These are phyloP conservation scores for Mergus octosetaceus DNA, from an alignment of 2,797 vertebrate genomes.

Conservation along the genomic window DNA sequence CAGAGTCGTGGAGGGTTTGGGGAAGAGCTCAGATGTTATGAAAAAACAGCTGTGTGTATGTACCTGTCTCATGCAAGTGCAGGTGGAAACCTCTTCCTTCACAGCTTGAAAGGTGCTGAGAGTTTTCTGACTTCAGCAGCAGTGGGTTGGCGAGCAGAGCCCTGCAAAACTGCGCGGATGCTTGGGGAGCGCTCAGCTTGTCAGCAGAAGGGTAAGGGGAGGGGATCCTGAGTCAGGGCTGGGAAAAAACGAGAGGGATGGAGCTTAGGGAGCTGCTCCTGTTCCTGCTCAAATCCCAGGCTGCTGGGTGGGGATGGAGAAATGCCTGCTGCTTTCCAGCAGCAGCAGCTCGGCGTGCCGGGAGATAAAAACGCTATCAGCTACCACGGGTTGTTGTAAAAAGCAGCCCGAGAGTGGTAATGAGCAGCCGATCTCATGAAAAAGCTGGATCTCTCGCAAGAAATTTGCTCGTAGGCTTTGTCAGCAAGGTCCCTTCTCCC, in stretches of 20 bases:
- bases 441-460: not conserved
- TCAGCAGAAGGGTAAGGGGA: fast-evolving
- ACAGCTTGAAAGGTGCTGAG: not conserved
- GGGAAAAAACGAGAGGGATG: not conserved
- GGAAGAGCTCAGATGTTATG: not conserved
- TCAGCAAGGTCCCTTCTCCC: not conserved
- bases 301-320: not conserved
- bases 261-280: not conserved
- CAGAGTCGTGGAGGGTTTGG: not conserved
- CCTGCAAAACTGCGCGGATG: fast-evolving
- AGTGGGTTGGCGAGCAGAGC: not conserved
- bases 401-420: not conserved
- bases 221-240: not conserved
- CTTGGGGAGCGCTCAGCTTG: not conserved
- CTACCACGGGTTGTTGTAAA: not conserved
- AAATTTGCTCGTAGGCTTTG: not conserved
- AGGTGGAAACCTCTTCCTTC: not conserved
- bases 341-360: not conserved
- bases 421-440: not conserved
- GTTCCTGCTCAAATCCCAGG: not conserved
- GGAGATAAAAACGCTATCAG: not conserved
- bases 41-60: no score
- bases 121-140: not conserved
- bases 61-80: fast-evolving
- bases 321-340: not conserved